Base-by-base conservation (phyloP, 2,797 vertebrate genomes). In the Fringilla coelebs region DNA sequence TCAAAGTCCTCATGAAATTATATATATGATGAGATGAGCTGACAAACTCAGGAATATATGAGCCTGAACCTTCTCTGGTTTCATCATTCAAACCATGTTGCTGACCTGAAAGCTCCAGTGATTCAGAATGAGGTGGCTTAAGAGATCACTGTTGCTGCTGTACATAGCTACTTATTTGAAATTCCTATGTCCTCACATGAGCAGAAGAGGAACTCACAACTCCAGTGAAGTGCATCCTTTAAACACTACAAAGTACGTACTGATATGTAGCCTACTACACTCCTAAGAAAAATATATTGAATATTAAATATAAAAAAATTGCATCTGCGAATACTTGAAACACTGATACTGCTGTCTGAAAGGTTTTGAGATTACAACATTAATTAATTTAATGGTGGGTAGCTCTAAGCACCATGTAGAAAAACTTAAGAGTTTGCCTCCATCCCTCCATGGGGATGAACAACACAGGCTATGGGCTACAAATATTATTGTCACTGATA, bases 401-500 rank as follows among this genome's bases (percentile, higher is more conserved):
- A 34, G 15, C 19, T 90, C 9, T 51, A n/a, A 73, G 17, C 4
- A 41, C 14, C 7, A 10, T 7, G 2, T 5, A 76, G 18, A 10
- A 55, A 45, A 90, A 70, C 26, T 48, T 11, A 6, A 6, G 29
- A 52, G 10, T 58, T 68, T 58, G 11, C 36, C 21, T 67, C 83
- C 43, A 54, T 43, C 36, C 17, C 21, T 85, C 24, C 31, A 11
- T 41, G 21, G 6, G 9, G 3, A 10, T 70, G n/a, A 89, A 41
- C 5, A 41, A 11, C 0, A 0, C 0, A 4, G 36, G 17, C 29
- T 55, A n/a, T 21, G 26, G 22, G 6, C 26, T 81, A 62, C 15
- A 84, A 67, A 61, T 58, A 46, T 16, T 54, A 11, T 28, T 6
- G 2, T 5, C 63, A 18, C 4, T 51, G 24, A 19, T 46, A 43